Conservation (phyloP, 2,113 vertebrate genomes). For the Rhinoderma darwinii region DNA sequence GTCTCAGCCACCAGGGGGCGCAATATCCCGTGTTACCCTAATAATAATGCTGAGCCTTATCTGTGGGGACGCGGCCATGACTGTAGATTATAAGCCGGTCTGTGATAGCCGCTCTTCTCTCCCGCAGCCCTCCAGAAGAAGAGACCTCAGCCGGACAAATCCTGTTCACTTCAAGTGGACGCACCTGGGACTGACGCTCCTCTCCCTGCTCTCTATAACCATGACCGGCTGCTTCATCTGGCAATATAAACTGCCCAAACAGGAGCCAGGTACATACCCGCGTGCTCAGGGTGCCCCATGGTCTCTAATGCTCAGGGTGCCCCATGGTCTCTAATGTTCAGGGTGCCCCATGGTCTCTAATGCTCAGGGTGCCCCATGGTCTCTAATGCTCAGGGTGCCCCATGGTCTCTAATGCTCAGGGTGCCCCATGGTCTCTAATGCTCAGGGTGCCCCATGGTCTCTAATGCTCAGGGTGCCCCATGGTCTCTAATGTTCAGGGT, state of each 20-base stretch:
- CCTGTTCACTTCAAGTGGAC: constrained; percentile 79
- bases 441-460: too few relatives aligned
- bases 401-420: too few relatives aligned
- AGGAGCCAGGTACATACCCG: constrained; percentile 70
- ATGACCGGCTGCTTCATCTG: constrained; percentile 88
- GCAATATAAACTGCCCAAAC: constrained; percentile 82
- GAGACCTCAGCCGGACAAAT: constrained; percentile 64
- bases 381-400: too few relatives aligned
- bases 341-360: too few relatives aligned
- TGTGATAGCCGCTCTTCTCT: neutral
- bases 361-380: too few relatives aligned
- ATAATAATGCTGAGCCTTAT: neutral
- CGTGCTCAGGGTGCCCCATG: too few relatives aligned
- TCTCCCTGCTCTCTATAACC: constrained; percentile 79
- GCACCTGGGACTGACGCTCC: constrained; percentile 73
- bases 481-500: too few relatives aligned
- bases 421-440: too few relatives aligned
- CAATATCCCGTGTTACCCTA: neutral
- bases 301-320: too few relatives aligned
- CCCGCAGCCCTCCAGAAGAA: constrained; percentile 62
- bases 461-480: too few relatives aligned
- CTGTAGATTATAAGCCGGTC: neutral
- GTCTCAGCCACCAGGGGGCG: neutral
- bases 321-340: too few relatives aligned
- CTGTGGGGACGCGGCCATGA: neutral